A percentile compares a stretch with the other conserved stretches of the same genome.
These are phyloP conservation scores for Aphyosemion australe DNA, from an alignment of 2,113 vertebrate species.

Conservation along the genomic window DNA sequence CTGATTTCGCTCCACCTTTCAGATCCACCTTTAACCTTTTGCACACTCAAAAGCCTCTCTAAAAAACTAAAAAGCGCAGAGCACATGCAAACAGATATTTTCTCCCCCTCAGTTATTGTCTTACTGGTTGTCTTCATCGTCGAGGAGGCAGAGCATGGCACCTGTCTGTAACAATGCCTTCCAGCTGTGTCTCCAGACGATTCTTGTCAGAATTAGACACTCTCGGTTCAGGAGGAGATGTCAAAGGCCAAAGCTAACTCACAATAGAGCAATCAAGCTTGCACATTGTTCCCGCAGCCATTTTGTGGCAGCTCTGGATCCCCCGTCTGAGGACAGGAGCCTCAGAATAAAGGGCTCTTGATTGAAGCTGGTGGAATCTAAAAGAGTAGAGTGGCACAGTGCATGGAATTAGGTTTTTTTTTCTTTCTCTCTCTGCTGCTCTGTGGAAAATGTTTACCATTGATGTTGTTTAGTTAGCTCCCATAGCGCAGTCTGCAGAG, in stretches of 20 bases:
- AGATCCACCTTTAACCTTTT: conserved; percentile 58
- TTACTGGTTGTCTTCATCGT: conserved; percentile 43
- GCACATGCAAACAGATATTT: conserved; percentile 48
- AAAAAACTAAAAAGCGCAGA: conserved; percentile 24
- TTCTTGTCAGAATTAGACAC: conserved; percentile 72
- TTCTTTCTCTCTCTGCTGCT: conserved; percentile 42
- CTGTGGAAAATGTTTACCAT: conserved; percentile 59
- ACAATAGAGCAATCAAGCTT: conserved; percentile 77
- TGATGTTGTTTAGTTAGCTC: conserved; percentile 60
- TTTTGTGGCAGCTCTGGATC: conserved; percentile 63
- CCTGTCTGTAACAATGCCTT: conserved; percentile 62
- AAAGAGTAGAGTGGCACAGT: conserved; percentile 30
- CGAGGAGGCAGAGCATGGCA: conserved; percentile 47
- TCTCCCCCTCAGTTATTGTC: conserved; percentile 30
- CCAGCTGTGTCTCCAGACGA: conserved; percentile 71
- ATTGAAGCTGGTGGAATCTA: conserved; percentile 63
- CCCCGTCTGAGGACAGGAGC: conserved; percentile 64
- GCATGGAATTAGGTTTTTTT: conserved; percentile 52
- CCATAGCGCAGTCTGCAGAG: conserved; percentile 61
- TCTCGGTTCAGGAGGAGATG: conserved; percentile 64
- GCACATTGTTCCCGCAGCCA: conserved; percentile 69
- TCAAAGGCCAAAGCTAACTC: conserved; percentile 69
- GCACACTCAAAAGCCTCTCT: conserved; percentile 27
- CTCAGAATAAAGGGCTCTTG: conserved; percentile 71
- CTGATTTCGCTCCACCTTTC: conserved; percentile 50